Conservation (phyloP, 2,113 vertebrate genomes). For the Melanostigma gelatinosum region DNA sequence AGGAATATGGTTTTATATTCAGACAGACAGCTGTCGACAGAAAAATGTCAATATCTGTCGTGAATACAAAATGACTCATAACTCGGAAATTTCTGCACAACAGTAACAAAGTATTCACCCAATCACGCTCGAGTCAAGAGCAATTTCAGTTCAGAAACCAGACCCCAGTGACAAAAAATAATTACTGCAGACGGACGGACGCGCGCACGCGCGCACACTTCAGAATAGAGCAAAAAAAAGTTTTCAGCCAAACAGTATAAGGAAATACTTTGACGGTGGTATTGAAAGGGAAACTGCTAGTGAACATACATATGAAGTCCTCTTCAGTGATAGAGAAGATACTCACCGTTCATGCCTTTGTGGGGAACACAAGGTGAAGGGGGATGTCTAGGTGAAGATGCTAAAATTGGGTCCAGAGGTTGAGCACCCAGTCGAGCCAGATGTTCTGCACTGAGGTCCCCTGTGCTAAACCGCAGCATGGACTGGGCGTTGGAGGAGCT, state of each 20-base stretch:
- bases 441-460: slow-evolving; percentile 75
- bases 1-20: slow-evolving; percentile 1
- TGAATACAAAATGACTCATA: slow-evolving; percentile 23
- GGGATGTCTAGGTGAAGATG: slow-evolving; percentile 64
- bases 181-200: slow-evolving; percentile 1
- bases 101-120: background rate
- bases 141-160: slow-evolving; percentile 33
- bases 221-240: background rate
- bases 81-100: background rate
- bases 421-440: slow-evolving; percentile 75
- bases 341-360: slow-evolving; percentile 89
- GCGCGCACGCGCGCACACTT: too few relatives aligned
- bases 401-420: slow-evolving; percentile 85
- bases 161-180: slow-evolving; percentile 19
- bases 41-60: slow-evolving; percentile 12
- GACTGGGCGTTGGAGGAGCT: slow-evolving; percentile 83
- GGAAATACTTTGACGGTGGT: background rate
- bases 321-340: background rate
- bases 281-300: background rate
- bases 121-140: background rate
- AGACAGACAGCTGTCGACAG: slow-evolving; percentile 15
- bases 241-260: background rate
- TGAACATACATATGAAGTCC: background rate
- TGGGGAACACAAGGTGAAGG: slow-evolving; percentile 63
- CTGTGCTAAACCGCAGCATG: slow-evolving; percentile 86